Percentiles rank a stretch among this genome's conserved stretches.
Conservation (phyloP, 35 echinoderm and acorn worm species). For the Lytechinus pictus region DNA sequence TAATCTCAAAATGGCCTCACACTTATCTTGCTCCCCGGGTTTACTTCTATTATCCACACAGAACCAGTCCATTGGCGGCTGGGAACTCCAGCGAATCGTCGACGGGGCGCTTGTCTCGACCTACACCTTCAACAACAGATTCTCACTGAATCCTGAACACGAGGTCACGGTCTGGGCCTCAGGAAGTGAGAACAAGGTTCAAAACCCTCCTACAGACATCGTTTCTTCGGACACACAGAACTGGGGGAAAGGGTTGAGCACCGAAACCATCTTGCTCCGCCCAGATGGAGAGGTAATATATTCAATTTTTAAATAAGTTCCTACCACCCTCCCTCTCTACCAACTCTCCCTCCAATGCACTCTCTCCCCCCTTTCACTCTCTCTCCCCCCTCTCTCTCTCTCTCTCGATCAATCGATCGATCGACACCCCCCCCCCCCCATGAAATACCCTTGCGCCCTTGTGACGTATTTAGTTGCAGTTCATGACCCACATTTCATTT, state of each 20-base stretch:
- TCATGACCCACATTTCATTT: too few relatives aligned
- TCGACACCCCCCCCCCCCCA: too few relatives aligned
- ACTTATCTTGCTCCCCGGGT: too few relatives aligned
- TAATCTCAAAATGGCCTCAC: too few relatives aligned
- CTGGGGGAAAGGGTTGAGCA: constrained; percentile 76
- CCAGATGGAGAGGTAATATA: constrained; percentile 75
- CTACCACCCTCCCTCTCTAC: too few relatives aligned
- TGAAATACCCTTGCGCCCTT: too few relatives aligned
- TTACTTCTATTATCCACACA: background rate
- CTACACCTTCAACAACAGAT: constrained; percentile 88
- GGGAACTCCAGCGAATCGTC: constrained; percentile 73
- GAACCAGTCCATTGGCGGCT: constrained; percentile 96
- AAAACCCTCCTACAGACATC: constrained; percentile 75
- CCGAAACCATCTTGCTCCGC: constrained; percentile 68
- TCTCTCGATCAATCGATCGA: too few relatives aligned
- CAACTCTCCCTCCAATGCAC: too few relatives aligned
- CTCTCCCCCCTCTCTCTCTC: too few relatives aligned
- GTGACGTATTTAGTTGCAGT: too few relatives aligned
- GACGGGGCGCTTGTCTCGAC: constrained; percentile 58
- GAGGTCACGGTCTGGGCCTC: constrained; percentile 90
- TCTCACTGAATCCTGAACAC: constrained; percentile 72
- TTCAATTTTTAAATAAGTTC: too few relatives aligned
- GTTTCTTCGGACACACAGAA: constrained; percentile 71
- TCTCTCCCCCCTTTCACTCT: too few relatives aligned
- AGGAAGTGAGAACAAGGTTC: constrained; percentile 52